A percentile compares a stretch with the other conserved stretches of the same genome.
phyloP scores from a whole-genome alignment of 2,888 invertebrate genomes.

The Lordiphosa andalusiaca region DNA sequence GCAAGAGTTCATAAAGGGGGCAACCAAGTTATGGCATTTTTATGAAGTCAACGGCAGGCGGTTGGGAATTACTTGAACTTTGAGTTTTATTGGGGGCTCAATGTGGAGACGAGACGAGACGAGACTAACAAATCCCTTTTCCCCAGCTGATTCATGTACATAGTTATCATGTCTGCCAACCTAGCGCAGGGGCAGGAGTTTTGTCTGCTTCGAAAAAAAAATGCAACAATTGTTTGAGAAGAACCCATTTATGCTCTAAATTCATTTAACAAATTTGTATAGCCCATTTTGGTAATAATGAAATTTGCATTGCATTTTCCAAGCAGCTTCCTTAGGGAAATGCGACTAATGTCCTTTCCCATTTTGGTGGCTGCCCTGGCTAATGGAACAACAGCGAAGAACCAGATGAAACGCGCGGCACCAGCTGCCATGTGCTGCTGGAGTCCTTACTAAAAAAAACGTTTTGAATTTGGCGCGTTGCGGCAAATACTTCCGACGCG shows the following conservation, averaged over 20 bases:
- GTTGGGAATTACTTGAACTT: conserved; percentile 53
- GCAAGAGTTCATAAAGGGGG: conserved; percentile 3
- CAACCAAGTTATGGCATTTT: conserved; percentile 47
- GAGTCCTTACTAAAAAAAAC: conserved; percentile 4
- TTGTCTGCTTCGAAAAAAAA: too few species aligned
- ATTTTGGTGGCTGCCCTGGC: conserved; percentile 28
- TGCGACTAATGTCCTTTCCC: conserved; percentile 23
- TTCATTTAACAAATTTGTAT: conserved; percentile 1
- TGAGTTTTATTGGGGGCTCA: conserved; percentile 48
- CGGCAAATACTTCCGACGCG: conserved; percentile 13
- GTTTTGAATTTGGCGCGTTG: conserved; percentile 8
- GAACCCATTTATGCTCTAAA: not conserved
- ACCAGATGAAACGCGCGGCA: not conserved
- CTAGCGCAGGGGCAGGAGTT: too few species aligned
- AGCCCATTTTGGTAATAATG: conserved; percentile 1
- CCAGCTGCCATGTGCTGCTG: not conserved
- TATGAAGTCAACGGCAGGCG: conserved; percentile 43
- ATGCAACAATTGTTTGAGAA: too few species aligned
- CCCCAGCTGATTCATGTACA: conserved; percentile 49
- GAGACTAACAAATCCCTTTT: conserved; percentile 21
- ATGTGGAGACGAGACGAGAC: conserved; percentile 25
- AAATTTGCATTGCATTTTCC: conserved; percentile 10
- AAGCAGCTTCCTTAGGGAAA: conserved; percentile 1
- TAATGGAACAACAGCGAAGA: conserved; percentile 28
- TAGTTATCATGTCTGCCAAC: conserved; percentile 55